Conservation (phyloP, 2,888 invertebrate species). For the Pterobdella sp. region DNA sequence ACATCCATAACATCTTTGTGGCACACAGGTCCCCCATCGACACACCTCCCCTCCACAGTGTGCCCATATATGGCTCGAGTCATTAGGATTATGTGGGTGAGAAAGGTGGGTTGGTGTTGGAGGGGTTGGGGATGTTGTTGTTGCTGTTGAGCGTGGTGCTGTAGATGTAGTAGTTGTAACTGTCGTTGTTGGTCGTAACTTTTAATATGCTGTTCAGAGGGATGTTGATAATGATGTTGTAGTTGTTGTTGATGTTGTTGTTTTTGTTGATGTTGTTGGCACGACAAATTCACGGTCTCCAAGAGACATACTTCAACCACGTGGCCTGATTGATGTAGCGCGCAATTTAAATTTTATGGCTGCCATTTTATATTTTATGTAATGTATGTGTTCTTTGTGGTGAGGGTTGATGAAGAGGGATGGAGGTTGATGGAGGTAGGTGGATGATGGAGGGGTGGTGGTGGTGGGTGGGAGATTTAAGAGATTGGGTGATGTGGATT, state of each 20-base stretch:
- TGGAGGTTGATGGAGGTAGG: background rate
- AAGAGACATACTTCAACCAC: background rate
- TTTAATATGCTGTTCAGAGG: too few relatives aligned
- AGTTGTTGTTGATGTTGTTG: background rate
- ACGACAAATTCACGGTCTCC: background rate
- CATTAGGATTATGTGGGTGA: background rate
- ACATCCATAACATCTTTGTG: background rate
- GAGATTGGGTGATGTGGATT: background rate
- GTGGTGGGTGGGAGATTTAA: background rate
- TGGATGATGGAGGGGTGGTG: background rate
- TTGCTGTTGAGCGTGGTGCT: background rate
- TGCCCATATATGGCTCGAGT: background rate
- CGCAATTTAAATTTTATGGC: background rate
- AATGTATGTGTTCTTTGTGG: background rate
- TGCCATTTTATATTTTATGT: background rate
- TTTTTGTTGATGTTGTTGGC: background rate
- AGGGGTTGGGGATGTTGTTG: background rate
- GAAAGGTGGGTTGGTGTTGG: background rate
- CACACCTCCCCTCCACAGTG: background rate
- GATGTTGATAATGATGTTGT: background rate
- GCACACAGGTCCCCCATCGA: background rate
- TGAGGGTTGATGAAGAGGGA: background rate
- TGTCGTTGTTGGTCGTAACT: background rate
- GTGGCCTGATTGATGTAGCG: background rate
- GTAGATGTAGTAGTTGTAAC: background rate